Percentiles rank a stretch among this genome's conserved stretches.
These are phyloP conservation scores for Parochlus steinenii DNA, from an alignment of 2,888 invertebrate genomes.

Conservation along the genomic window DNA sequence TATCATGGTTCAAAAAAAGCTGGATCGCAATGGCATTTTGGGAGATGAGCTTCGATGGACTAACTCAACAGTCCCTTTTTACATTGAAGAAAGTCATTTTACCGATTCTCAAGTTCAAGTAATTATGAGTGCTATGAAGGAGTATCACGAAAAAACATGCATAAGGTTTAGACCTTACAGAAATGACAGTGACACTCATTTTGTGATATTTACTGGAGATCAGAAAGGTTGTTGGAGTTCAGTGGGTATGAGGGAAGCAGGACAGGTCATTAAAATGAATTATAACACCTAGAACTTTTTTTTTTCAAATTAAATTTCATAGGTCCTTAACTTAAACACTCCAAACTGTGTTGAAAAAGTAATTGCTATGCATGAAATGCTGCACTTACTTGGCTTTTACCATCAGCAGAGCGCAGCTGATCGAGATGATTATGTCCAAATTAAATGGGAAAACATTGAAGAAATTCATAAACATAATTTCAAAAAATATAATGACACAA, in stretches of 20 bases:
- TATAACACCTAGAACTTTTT: no score
- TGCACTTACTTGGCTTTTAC: slow-evolving; percentile 66
- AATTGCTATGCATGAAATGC: slow-evolving; percentile 57
- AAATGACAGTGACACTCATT: slow-evolving; percentile 37
- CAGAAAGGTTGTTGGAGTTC: slow-evolving; percentile 48
- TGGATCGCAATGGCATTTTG: slow-evolving; percentile 30
- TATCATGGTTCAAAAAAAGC: slow-evolving; percentile 34
- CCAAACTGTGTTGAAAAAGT: slow-evolving; percentile 42
- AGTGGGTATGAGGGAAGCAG: slow-evolving; percentile 40
- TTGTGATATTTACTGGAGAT: slow-evolving; percentile 36
- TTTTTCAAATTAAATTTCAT: no score
- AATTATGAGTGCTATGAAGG: slow-evolving; percentile 39
- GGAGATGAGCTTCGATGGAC: slow-evolving; percentile 34
- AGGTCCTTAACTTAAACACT: slow-evolving; percentile 34
- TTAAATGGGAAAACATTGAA: slow-evolving; percentile 50
- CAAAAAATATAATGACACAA: slow-evolving; percentile 44
- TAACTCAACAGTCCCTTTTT: slow-evolving; percentile 35
- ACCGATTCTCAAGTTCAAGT: slow-evolving; percentile 29
- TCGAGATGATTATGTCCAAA: slow-evolving; percentile 56
- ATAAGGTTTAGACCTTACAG: slow-evolving; percentile 42
- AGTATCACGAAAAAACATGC: slow-evolving; percentile 43
- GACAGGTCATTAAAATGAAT: no score
- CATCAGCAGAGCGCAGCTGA: slow-evolving; percentile 69
- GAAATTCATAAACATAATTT: slow-evolving; percentile 38
- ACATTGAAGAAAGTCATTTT: slow-evolving; percentile 35